A percentile compares a stretch with the other conserved stretches of the same genome.
Evolutionary conservation across 1,140 invertebrate genomes (phyloP).

Genomic region (Drosophila sulfurigaster): DNA sequence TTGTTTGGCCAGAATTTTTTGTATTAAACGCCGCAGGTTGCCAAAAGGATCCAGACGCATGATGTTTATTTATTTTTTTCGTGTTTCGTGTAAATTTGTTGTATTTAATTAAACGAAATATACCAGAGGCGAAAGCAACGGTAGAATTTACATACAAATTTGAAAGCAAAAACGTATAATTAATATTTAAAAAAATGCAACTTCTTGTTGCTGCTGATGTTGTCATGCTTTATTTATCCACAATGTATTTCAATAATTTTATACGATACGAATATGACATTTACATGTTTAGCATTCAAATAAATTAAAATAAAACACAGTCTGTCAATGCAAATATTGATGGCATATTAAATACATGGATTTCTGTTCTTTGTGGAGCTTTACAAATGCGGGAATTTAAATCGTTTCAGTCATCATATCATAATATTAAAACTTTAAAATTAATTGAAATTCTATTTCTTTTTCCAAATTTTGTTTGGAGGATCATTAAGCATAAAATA

Average conservation of each 20-base stretch:
- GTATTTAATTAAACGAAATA: slow-evolving; percentile 70
- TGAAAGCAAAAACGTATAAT: slow-evolving; percentile 64
- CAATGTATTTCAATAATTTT: slow-evolving; percentile 43
- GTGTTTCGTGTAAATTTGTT: slow-evolving; percentile 39
- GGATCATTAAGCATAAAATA: too few relatives aligned
- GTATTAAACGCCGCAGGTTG: slow-evolving; percentile 20
- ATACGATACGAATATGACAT: slow-evolving; percentile 32
- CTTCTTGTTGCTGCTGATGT: slow-evolving; percentile 35
- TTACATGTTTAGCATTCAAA: slow-evolving; percentile 62
- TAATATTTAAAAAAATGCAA: slow-evolving; percentile 51
- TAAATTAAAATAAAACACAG: slow-evolving; percentile 34
- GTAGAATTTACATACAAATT: slow-evolving; percentile 37
- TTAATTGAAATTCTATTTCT: neutral
- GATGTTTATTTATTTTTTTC: slow-evolving; percentile 10
- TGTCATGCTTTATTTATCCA: slow-evolving; percentile 62
- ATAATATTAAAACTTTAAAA: slow-evolving; percentile 2
- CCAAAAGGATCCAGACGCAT: slow-evolving; percentile 12
- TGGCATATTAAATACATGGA: slow-evolving; percentile 6
- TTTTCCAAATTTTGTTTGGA: too few relatives aligned
- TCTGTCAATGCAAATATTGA: slow-evolving; percentile 37
- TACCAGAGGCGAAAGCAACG: slow-evolving; percentile 35
- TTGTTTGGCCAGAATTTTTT: slow-evolving; percentile 9
- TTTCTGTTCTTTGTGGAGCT: neutral
- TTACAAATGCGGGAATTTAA: slow-evolving; percentile 10
- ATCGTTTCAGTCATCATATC: neutral